Evolutionary conservation across 2,113 vertebrate species (phyloP).

Genomic region (Podocnemis expansa): DNA sequence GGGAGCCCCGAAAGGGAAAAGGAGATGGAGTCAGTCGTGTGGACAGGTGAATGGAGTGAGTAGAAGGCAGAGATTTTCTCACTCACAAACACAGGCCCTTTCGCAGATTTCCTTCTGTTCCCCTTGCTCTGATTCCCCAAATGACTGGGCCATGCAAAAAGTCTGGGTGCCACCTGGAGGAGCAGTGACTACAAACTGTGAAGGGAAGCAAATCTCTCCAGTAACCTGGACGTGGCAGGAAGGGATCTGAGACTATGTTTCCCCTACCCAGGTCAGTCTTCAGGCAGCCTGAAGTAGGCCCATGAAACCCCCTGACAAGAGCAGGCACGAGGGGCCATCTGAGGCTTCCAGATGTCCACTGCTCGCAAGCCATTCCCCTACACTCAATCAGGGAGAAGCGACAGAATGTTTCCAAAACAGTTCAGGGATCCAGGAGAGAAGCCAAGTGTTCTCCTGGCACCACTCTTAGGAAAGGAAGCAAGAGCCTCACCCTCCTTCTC

Average conservation of each 20-base stretch:
- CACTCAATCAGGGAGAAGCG: neutral
- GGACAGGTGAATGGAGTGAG: neutral
- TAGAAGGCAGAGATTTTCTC: neutral
- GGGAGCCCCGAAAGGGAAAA: neutral
- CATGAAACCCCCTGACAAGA: neutral
- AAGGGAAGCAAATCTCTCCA: rapidly evolving
- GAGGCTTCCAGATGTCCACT: neutral
- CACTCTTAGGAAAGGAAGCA: neutral
- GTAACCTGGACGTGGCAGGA: neutral
- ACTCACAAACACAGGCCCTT: neutral
- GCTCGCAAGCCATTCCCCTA: neutral
- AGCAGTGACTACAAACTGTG: neutral
- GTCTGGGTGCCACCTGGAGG: rapidly evolving
- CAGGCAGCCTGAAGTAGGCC: neutral
- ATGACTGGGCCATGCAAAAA: neutral
- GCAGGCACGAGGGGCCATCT: neutral
- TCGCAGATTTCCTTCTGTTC: rapidly evolving
- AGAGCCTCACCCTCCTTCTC: too few relatives aligned
- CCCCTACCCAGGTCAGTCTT: neutral
- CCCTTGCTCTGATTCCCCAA: neutral
- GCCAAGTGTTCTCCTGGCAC: neutral
- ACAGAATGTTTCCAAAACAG: neutral
- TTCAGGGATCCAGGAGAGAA: neutral
- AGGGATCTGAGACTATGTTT: rapidly evolving
- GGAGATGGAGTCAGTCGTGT: rapidly evolving